Conservation (phyloP, 2,113 vertebrate genomes). For the Macaca nemestrina region DNA sequence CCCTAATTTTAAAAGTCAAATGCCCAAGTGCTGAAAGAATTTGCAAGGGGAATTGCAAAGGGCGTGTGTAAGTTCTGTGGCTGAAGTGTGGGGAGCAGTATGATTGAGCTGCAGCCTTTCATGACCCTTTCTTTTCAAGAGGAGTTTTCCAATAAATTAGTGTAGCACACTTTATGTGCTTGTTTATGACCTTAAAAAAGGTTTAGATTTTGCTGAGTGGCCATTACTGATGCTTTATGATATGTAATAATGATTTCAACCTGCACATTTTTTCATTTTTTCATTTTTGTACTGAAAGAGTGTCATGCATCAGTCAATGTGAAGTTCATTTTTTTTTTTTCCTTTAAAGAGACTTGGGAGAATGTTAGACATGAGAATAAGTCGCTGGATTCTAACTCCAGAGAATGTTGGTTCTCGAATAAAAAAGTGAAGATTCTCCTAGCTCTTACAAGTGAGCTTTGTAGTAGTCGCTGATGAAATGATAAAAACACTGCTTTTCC, state of each 20-base stretch:
- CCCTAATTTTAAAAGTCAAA: constrained; percentile 18
- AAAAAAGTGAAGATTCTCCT: constrained; percentile 20
- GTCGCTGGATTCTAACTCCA: neutral
- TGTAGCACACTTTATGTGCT: neutral
- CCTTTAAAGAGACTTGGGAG: neutral
- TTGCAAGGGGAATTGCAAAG: neutral
- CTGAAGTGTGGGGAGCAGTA: neutral
- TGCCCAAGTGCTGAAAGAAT: neutral
- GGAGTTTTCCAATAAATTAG: constrained; percentile 22
- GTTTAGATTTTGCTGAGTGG: constrained; percentile 38
- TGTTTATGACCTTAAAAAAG: constrained; percentile 47
- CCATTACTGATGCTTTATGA: constrained; percentile 45
- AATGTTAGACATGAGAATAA: constrained; percentile 18
- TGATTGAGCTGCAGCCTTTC: neutral
- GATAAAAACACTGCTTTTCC: constrained; percentile 39
- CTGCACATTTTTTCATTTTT: neutral
- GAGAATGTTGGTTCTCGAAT: constrained; percentile 37
- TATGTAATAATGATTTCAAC: constrained; percentile 25
- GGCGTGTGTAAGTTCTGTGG: neutral
- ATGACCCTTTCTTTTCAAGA: constrained; percentile 15
- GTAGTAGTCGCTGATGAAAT: constrained; percentile 50
- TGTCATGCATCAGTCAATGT: neutral
- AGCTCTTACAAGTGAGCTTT: constrained; percentile 56
- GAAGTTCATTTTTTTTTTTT: neutral
- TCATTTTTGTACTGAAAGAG: neutral